Percentiles rank a stretch among this genome's conserved stretches.
These are phyloP conservation scores for Coracopsis vasa DNA, from an alignment of 2,113 vertebrate species.

Conservation along the genomic window DNA sequence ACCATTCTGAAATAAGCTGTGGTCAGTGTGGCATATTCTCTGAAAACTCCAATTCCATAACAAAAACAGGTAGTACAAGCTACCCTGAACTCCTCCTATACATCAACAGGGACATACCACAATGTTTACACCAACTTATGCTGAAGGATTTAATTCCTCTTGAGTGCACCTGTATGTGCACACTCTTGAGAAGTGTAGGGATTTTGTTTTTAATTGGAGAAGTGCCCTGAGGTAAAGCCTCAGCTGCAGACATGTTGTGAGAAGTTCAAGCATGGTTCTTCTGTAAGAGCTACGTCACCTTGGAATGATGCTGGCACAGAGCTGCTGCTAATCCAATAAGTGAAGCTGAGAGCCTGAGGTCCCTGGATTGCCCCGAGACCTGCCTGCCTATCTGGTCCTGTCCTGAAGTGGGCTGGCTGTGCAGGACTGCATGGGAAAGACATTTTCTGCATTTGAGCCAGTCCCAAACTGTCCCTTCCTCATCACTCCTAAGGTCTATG, in stretches of 20 bases:
- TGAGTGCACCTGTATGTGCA: not conserved
- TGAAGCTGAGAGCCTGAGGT: not conserved
- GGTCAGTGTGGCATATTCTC: not conserved
- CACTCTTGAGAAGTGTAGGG: not conserved
- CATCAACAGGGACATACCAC: not conserved
- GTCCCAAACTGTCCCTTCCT: not conserved
- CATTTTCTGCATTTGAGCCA: not conserved
- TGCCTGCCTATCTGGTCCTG: not conserved
- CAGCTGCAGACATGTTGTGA: not conserved
- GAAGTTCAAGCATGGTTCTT: not conserved
- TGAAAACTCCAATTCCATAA: not conserved
- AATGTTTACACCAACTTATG: not conserved
- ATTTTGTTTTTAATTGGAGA: not conserved
- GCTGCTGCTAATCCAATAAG: not conserved
- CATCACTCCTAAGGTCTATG: not conserved
- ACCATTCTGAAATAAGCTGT: not conserved
- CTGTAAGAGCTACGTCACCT: not conserved
- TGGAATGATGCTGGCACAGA: not conserved
- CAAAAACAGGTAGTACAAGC: not conserved
- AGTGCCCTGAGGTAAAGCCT: not conserved
- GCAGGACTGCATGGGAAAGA: not conserved
- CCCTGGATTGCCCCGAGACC: not conserved
- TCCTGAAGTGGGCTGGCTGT: not conserved
- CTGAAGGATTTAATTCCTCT: not conserved
- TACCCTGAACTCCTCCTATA: not conserved